Conservation (phyloP, 2,888 invertebrate species). For the Tipula lateralis region DNA sequence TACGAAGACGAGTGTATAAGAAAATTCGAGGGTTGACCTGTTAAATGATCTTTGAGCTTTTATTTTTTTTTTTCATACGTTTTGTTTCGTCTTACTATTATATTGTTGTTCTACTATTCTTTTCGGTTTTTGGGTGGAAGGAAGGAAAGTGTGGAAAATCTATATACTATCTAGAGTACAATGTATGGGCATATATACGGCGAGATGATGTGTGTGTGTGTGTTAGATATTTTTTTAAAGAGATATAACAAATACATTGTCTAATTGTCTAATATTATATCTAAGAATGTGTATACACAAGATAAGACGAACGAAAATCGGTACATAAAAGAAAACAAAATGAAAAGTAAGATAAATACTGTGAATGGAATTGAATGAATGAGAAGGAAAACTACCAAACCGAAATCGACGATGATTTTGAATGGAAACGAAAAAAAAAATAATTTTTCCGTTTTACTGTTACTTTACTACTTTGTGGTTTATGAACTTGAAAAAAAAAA, state of each 20-base stretch:
- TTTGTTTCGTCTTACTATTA: not conserved
- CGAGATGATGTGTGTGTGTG: not conserved
- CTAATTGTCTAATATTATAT: slow-evolving; percentile 1
- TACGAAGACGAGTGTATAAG: not conserved
- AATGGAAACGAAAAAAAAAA: not conserved
- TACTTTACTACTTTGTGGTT: slow-evolving; percentile 24
- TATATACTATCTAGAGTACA: not conserved
- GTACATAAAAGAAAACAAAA: not conserved
- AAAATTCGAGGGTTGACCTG: slow-evolving; percentile 4
- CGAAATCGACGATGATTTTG: not conserved
- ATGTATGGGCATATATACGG: not conserved
- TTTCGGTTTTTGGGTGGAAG: not conserved
- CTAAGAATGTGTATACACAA: slow-evolving; percentile 5
- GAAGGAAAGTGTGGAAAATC: slow-evolving; percentile 6
- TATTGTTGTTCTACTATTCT: not conserved
- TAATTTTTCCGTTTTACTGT: not conserved
- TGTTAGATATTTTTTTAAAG: not conserved
- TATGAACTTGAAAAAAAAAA: slow-evolving; percentile 19
- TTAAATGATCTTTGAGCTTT: slow-evolving; percentile 24
- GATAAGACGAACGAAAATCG: not conserved
- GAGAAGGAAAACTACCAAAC: not conserved
- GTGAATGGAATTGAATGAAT: not conserved
- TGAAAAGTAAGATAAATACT: slow-evolving; percentile 12
- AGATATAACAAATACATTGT: slow-evolving; percentile 19
- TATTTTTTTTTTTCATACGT: not conserved